Base-by-base conservation (phyloP, 2,888 invertebrate genomes). In the Stramonita haemastoma region DNA sequence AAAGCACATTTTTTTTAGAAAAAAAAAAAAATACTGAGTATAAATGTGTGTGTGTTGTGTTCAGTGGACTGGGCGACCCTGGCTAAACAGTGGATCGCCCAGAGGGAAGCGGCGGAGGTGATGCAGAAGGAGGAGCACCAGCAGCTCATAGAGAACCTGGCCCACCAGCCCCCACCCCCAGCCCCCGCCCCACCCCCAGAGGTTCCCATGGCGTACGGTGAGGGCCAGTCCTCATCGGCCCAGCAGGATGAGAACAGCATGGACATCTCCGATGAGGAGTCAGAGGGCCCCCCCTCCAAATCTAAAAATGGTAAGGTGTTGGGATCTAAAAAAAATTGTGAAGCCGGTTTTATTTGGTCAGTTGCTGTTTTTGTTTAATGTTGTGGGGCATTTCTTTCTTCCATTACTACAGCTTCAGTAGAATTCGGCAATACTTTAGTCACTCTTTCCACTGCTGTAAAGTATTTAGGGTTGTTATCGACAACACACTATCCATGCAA, bases 1-100 rank as follows among this genome's bases (percentile, higher is more conserved):
- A n/a, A n/a, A n/a, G n/a, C n/a, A n/a, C n/a, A n/a, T n/a, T n/a
- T n/a, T n/a, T n/a, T n/a, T n/a, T n/a, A n/a, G n/a, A n/a, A n/a
- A n/a, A n/a, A n/a, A n/a, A n/a, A n/a, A n/a, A n/a, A n/a, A n/a
- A n/a, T n/a, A n/a, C n/a, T n/a, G n/a, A n/a, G n/a, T n/a, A n/a
- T n/a, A n/a, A n/a, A n/a, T n/a, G n/a, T n/a, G n/a, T n/a, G n/a
- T 22, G 32, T 26, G 32, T 22, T 29, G 60, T 60, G 94, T 95
- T 2, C 93, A 97, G 99, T 99, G 90, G 99, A 99, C 96, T 99
- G 99, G 99, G 99, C 99, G 22, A 97, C 98, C 60, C 96, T 99
- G 94, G 99, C 99, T 56, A 98, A 99, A 95, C 99, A 99, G 97
- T 99, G 99, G 99, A 99, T 99, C 93, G 94, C 94, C 57, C 95